These are phyloP conservation scores for Donacobius atricapilla DNA, from an alignment of 2,113 vertebrate genomes.

Conservation along the genomic window DNA sequence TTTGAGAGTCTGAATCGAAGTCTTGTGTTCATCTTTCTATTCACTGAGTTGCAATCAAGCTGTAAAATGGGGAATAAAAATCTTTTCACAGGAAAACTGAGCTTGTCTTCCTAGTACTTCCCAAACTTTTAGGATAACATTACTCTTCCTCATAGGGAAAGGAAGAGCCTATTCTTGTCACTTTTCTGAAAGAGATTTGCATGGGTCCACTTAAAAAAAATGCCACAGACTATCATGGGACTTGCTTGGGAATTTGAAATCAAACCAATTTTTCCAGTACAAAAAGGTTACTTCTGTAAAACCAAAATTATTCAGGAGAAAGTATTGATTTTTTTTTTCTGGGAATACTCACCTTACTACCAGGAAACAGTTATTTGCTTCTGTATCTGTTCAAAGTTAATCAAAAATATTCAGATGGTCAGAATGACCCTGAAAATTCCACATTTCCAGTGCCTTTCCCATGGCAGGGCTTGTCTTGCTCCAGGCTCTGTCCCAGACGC, in stretches of 20 bases:
- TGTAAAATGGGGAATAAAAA: neutral
- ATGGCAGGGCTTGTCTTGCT: neutral
- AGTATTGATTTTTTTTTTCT: neutral
- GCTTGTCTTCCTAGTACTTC: neutral
- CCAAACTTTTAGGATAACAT: neutral
- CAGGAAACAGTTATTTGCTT: neutral
- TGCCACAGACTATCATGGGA: neutral
- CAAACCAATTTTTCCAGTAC: neutral
- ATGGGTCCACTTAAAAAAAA: neutral
- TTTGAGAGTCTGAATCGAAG: neutral
- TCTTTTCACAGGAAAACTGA: neutral
- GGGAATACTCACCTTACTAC: neutral
- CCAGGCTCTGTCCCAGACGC: fast-evolving
- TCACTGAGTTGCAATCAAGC: neutral
- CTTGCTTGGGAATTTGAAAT: neutral
- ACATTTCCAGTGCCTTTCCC: neutral
- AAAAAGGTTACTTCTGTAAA: neutral
- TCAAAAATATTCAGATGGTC: neutral
- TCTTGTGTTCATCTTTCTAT: neutral
- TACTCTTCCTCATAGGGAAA: neutral
- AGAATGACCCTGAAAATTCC: neutral
- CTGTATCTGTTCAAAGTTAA: neutral
- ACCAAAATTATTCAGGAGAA: neutral
- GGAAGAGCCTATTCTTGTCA: neutral
- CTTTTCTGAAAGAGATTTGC: neutral